phyloP scores from a whole-genome alignment of 2,113 vertebrate genomes.

The Caretta caretta region DNA sequence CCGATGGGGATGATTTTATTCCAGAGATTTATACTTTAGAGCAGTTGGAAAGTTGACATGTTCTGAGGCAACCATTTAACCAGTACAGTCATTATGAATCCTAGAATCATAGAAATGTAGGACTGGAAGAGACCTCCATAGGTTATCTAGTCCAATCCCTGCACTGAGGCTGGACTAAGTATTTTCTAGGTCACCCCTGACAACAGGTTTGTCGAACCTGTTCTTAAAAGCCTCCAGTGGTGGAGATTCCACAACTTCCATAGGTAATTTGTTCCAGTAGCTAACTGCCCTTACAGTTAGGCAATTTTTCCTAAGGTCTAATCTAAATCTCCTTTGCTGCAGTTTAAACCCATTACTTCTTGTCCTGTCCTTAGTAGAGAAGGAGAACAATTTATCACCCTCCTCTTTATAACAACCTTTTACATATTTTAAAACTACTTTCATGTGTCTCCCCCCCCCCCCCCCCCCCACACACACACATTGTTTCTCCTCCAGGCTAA shows the following conservation, averaged over 20 bases:
- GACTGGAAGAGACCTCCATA: neutral
- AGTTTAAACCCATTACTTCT: neutral
- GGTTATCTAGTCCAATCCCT: neutral
- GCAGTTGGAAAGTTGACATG: neutral
- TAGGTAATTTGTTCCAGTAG: neutral
- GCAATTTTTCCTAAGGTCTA: neutral
- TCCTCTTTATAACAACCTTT: neutral
- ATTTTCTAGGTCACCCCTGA: neutral
- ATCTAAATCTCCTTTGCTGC: neutral
- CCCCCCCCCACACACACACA: no score
- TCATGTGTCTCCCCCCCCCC: neutral
- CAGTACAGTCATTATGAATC: neutral
- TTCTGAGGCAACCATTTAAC: neutral
- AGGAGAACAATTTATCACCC: neutral
- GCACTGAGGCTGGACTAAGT: neutral
- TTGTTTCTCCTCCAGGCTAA: neutral
- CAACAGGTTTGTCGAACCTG: neutral
- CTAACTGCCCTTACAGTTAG: neutral
- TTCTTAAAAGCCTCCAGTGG: neutral
- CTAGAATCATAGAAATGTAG: neutral
- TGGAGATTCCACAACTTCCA: neutral
- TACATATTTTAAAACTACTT: neutral
- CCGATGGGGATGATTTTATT: neutral
- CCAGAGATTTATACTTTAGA: neutral
- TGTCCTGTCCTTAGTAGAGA: neutral